Evolutionary conservation across 2,888 invertebrate genomes (phyloP), one percentile per base, ranked within the genome.

Genomic region (Hypercompe scribonia): DNA sequence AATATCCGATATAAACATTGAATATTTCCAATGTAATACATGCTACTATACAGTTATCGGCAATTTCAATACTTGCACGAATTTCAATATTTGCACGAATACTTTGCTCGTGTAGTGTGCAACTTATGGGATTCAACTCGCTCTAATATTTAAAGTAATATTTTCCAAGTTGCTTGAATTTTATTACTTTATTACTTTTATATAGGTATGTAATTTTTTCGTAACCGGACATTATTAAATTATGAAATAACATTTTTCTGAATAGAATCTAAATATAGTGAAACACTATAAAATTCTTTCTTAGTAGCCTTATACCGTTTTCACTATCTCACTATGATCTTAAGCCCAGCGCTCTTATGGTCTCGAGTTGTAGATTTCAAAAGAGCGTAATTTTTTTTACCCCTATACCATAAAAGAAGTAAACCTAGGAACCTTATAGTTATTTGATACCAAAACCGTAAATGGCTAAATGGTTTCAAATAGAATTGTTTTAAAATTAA

Each of bases 101-200:
- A 71, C 28, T 36, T 28, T 46, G 31, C 63, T 50, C 39, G 31
- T 46, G 64, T 54, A 50, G 18, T 34, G 39, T 65, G 68, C 65
- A 61, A 61, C 70, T 67, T 64, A 65, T 69, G 28, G 66, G 70
- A 72, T 72, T 72, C 42, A 69, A 66, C 67, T 69, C 66, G 61
- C n/a, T 46, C 4, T 74, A 66, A 61, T 68, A 50, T 50, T 13
- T 50, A 46, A 31, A 34, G 46, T 50, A 67, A 50, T 67, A 50
- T 33, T 67, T 67, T 46, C 15, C 13, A 33, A n/a, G 24, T 24
- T 67, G 34, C 34, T 50, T 50, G 13, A 34, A n/a, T 67, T 18
- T 2, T 34, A 61, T 58, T n/a, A 28, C 5, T 1, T 28, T 58
- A 15, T 31, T 61, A 61, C 7, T 61, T 15, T 18, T 31, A 18